These are phyloP conservation scores for Apodemia duryi DNA, from an alignment of 2,888 invertebrate species.

Conservation along the genomic window DNA sequence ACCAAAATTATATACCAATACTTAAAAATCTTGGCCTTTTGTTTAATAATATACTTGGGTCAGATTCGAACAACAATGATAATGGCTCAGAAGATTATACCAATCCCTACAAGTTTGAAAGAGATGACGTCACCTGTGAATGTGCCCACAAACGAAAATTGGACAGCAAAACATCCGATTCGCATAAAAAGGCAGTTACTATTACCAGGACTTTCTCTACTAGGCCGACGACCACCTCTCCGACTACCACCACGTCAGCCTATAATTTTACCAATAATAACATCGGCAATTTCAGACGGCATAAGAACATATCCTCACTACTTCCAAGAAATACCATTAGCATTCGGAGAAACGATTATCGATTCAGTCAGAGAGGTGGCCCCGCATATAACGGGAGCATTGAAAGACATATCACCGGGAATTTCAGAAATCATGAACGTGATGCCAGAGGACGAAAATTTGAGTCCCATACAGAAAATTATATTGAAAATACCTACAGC, in stretches of 20 bases:
- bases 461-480: slow-evolving; percentile 53
- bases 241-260: slow-evolving; percentile 59
- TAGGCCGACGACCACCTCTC: slow-evolving; percentile 44
- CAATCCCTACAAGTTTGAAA: slow-evolving; percentile 40
- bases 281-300: slow-evolving; percentile 63
- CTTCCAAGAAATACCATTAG: slow-evolving; percentile 71
- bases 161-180: slow-evolving; percentile 31
- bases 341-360: slow-evolving; percentile 67
- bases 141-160: slow-evolving; percentile 38
- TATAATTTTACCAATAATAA: slow-evolving; percentile 61
- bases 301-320: slow-evolving; percentile 71
- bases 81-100: slow-evolving; percentile 34
- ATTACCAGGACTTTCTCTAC: slow-evolving; percentile 49
- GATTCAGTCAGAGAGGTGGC: slow-evolving; percentile 67
- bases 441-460: slow-evolving; percentile 53
- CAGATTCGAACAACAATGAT: slow-evolving; percentile 47
- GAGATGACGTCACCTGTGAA: slow-evolving; percentile 39
- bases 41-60: slow-evolving; percentile 60
- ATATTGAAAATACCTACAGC: slow-evolving; percentile 62
- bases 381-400: slow-evolving; percentile 65
- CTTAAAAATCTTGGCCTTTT: slow-evolving; percentile 63
- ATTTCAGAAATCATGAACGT: slow-evolving; percentile 68
- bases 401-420: slow-evolving; percentile 69
- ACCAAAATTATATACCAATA: slow-evolving; percentile 58
- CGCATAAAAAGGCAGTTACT: slow-evolving; percentile 61